These are phyloP conservation scores for Mugil cephalus DNA, from an alignment of 2,113 vertebrate genomes.

Conservation along the genomic window DNA sequence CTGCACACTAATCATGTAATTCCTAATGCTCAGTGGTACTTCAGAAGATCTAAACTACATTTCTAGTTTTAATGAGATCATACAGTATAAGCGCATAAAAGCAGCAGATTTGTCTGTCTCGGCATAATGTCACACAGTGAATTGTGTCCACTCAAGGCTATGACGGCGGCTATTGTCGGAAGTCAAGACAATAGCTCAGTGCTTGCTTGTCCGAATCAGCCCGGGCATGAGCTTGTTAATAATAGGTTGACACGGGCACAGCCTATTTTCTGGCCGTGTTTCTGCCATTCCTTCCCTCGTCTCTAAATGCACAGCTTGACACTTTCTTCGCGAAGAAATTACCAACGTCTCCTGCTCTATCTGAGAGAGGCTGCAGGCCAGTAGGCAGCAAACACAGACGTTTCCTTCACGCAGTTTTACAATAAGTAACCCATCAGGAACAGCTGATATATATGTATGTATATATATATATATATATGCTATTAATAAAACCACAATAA, in stretches of 20 bases:
- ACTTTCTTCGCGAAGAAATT: conserved; percentile 22
- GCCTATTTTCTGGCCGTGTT: conserved; percentile 19
- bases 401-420: neutral
- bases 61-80: too few species aligned
- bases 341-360: conserved; percentile 26
- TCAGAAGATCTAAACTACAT: too few species aligned
- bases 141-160: neutral
- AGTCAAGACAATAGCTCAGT: conserved; percentile 26
- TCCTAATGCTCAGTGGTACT: neutral
- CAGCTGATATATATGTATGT: neutral
- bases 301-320: conserved; percentile 28
- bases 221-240: conserved; percentile 1
- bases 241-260: conserved; percentile 28
- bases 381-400: conserved; percentile 1
- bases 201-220: conserved; percentile 29
- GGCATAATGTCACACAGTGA: neutral
- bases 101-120: neutral
- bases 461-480: too few species aligned
- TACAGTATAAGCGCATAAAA: neutral
- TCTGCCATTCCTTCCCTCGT: conserved; percentile 19
- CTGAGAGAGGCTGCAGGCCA: conserved; percentile 18
- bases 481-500: neutral
- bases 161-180: conserved; percentile 6
- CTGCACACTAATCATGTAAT: too few species aligned
- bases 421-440: conserved; percentile 1